These are phyloP conservation scores for Xenops minutus DNA, from an alignment of 2,797 vertebrate species.

Conservation along the genomic window DNA sequence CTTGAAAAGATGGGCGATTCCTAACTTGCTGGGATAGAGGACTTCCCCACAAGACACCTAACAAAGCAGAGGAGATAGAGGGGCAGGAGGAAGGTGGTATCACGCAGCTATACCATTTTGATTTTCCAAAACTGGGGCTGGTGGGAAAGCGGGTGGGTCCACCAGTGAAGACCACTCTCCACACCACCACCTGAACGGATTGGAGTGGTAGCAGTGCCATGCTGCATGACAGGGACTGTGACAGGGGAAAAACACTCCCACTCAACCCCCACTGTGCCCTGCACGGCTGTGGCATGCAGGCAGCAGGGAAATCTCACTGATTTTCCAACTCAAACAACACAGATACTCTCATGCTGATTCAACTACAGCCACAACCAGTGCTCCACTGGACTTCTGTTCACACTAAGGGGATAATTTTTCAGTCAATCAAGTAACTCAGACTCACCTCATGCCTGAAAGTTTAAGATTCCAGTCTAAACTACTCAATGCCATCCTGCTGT, in stretches of 20 bases:
- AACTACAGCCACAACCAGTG: not conserved
- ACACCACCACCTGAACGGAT: fast-evolving
- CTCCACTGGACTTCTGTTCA: not conserved
- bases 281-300: fast-evolving
- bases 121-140: not conserved
- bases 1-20: not conserved
- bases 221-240: fast-evolving
- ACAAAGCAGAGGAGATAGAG: not conserved
- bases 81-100: not conserved
- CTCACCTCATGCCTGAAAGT: not conserved
- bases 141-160: not conserved
- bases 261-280: fast-evolving
- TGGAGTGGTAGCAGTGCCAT: fast-evolving
- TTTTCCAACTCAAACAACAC: not conserved
- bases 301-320: fast-evolving
- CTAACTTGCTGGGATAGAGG: not conserved
- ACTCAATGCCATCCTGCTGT: not conserved
- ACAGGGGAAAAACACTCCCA: fast-evolving
- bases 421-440: not conserved
- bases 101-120: not conserved
- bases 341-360: not conserved
- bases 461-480: not conserved
- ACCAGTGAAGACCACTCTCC: not conserved
- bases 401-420: not conserved
- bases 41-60: not conserved